Conservation (phyloP, 1,140 invertebrate genomes). For the honey bee (Apis mellifera) region DNA sequence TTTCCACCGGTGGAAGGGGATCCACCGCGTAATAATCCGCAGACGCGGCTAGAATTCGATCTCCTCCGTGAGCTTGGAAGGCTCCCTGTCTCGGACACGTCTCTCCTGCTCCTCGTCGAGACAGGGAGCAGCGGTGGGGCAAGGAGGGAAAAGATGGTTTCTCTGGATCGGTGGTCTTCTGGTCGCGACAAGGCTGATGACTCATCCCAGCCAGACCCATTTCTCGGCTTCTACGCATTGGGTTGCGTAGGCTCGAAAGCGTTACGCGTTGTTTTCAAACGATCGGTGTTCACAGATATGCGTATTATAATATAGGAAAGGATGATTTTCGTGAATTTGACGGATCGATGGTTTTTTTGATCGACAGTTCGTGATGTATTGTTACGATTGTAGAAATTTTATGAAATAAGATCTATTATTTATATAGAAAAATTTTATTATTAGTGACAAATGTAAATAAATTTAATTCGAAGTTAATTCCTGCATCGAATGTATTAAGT, state of each 20-base stretch:
- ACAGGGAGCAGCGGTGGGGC: not conserved
- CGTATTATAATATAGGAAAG: too few species aligned
- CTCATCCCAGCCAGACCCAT: constrained; percentile 44
- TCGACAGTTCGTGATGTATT: too few species aligned
- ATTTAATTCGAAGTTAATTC: too few species aligned
- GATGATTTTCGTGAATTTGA: too few species aligned
- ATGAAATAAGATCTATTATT: too few species aligned
- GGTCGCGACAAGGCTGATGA: constrained; percentile 28
- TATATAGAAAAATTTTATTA: too few species aligned
- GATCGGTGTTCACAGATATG: not conserved
- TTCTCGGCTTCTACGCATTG: not conserved
- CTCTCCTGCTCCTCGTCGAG: constrained; percentile 18
- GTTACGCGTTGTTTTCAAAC: not conserved
- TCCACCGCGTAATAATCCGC: constrained; percentile 61
- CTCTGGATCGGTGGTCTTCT: not conserved
- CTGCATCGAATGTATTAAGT: too few species aligned
- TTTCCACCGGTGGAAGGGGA: constrained; percentile 31
- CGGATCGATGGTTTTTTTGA: too few species aligned
- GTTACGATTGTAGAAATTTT: too few species aligned
- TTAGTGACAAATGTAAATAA: too few species aligned
- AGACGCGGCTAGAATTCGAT: constrained; percentile 62
- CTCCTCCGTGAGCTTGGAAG: constrained; percentile 45
- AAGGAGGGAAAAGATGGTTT: not conserved
- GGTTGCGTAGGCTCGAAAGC: not conserved
- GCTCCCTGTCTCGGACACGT: constrained; percentile 6